Evolutionary conservation across 64 coral and sea anemone genomes (phyloP), one percentile per base, ranked within the genome.

Genomic region (Stichodactyla helianthus): DNA sequence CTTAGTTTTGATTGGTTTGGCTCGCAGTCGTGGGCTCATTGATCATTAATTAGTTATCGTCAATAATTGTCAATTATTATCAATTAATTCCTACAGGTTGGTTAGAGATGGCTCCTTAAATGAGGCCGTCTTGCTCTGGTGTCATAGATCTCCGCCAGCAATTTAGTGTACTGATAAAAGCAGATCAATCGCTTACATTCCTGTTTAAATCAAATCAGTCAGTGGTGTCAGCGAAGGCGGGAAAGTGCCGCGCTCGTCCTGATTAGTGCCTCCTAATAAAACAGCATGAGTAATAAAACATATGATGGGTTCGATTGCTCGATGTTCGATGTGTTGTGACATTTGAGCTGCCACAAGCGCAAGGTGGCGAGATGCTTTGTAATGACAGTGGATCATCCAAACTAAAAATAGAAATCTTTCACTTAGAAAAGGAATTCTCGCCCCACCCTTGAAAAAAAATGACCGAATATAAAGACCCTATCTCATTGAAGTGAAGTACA

Each of bases 61-160:
- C 62, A 65, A 65, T 65, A 65, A 20, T 65, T 65, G 62, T 65
- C 62, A 65, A 65, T 65, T 23, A 65, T 65, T 65, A 65, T 65
- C 18, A 65, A 65, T 65, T 8, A 65, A 65, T 65, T n/a, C 9
- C 20, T 65, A 20, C 0, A 23, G 62, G 62, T 65, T n/a, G 62
- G 35, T n/a, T 65, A 3, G 9, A 65, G 62, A 59, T 59, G 62
- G 62, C 59, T 13, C 18, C 14, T 60, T 60, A 19, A 60, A 60
- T 60, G 59, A 60, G 59, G 2, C 16, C 18, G 59, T 17, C 11
- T 60, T 60, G 59, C 59, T 60, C 14, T 60, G 59, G 35, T 0
- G 59, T 60, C 59, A 60, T 18, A 60, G 59, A 60, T 60, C 59
- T 17, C 13, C 59, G 59, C 11, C 59, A 19, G 5, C 5, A 5